Conservation (phyloP, 2,888 invertebrate genomes). For the Tridacna crocea region DNA sequence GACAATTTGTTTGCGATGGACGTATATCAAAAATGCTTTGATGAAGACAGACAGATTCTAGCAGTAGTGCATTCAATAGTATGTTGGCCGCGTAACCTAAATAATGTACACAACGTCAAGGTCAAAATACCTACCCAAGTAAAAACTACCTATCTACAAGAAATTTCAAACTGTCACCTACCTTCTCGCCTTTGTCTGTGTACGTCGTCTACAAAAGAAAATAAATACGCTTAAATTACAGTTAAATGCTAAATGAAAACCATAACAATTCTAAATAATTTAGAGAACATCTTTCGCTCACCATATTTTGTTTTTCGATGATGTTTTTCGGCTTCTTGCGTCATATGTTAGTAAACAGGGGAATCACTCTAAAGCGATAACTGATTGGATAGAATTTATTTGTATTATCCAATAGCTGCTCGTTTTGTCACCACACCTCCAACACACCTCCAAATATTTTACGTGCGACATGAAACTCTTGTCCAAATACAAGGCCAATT, state of each 20-base stretch:
- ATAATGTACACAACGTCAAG: conserved; percentile 24
- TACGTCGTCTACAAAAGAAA: conserved; percentile 63
- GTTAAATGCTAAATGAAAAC: background rate
- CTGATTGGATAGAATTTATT: background rate
- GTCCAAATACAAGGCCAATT: background rate
- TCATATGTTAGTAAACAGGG: background rate
- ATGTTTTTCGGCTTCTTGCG: background rate
- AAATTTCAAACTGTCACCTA: conserved; percentile 47
- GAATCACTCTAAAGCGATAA: background rate
- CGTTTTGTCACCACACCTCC: conserved; percentile 1
- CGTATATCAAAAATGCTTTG: too few relatives aligned
- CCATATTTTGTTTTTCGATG: conserved; percentile 13
- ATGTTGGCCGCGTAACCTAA: too few relatives aligned
- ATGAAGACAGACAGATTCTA: too few relatives aligned
- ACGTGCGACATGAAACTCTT: background rate
- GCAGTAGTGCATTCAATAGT: too few relatives aligned
- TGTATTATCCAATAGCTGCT: background rate
- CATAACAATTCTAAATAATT: background rate
- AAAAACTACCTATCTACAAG: background rate
- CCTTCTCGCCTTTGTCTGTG: conserved; percentile 60
- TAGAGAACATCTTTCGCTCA: background rate
- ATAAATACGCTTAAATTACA: background rate
- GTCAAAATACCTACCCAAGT: conserved; percentile 30
- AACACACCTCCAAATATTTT: conserved; percentile 12
- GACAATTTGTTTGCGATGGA: too few relatives aligned